phyloP scores from a whole-genome alignment of 2,888 invertebrate genomes.

The Diarsia dahlii region DNA sequence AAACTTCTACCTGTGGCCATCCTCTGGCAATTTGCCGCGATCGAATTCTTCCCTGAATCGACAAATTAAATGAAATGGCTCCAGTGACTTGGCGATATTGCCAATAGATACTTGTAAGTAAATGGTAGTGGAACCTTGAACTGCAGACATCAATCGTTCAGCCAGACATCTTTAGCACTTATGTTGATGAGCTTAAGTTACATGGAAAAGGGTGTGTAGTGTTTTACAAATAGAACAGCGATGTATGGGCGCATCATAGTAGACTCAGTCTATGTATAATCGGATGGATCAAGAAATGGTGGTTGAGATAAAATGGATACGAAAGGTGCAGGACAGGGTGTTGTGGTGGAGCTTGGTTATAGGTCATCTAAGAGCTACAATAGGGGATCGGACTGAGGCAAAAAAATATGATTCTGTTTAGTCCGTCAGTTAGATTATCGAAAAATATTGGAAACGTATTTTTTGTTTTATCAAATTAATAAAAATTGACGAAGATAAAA shows the following conservation, averaged over 20 bases:
- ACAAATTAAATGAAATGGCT: constrained; percentile 38
- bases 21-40: constrained; percentile 44
- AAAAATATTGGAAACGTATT: no score
- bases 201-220: constrained; percentile 1
- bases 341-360: no score
- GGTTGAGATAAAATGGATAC: no score
- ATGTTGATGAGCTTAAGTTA: constrained; percentile 26
- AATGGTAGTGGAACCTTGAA: constrained; percentile 45
- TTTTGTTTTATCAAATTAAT: no score
- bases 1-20: constrained; percentile 34
- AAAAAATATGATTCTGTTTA: no score
- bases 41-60: constrained; percentile 10
- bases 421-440: no score
- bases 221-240: constrained; percentile 13
- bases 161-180: constrained; percentile 18
- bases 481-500: no score
- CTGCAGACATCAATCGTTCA: constrained; percentile 24
- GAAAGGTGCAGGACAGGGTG: no score
- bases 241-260: neutral
- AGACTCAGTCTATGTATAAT: neutral
- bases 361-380: no score
- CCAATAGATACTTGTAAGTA: constrained; percentile 41
- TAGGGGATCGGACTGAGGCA: no score
- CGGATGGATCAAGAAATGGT: neutral
- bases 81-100: constrained; percentile 45